Evolutionary conservation across 2,797 vertebrate species (phyloP).

Genomic region (Ctenopoma multispine): DNA sequence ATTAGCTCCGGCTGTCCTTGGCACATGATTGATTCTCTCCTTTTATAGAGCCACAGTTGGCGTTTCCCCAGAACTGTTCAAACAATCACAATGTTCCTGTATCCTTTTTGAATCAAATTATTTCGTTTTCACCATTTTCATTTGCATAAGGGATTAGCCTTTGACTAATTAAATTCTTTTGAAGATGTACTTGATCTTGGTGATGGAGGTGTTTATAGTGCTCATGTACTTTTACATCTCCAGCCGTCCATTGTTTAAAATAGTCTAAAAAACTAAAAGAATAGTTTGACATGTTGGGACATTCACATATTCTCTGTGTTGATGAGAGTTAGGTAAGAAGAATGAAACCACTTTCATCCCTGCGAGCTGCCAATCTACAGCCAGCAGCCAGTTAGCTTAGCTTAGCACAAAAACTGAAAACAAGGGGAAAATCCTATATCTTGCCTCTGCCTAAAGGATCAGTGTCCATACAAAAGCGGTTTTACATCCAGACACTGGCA

Average conservation of each 20-base stretch:
- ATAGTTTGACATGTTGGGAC: neutral
- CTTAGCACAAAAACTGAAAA: constrained; percentile 13
- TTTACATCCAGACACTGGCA: neutral
- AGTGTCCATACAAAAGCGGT: neutral
- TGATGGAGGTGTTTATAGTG: constrained; percentile 11
- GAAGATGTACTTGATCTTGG: constrained; percentile 11
- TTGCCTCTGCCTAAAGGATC: neutral
- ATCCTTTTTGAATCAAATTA: constrained; percentile 43
- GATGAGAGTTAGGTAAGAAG: neutral
- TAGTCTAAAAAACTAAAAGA: neutral
- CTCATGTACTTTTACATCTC: constrained; percentile 1
- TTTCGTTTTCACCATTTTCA: constrained; percentile 48
- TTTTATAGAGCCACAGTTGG: constrained; percentile 67
- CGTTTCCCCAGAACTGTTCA: constrained; percentile 69
- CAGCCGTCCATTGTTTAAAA: neutral
- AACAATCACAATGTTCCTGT: constrained; percentile 39
- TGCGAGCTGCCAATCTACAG: neutral
- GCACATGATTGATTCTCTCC: constrained; percentile 74
- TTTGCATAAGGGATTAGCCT: constrained; percentile 49
- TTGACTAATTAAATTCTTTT: constrained; percentile 35
- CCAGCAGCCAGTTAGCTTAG: constrained; percentile 1
- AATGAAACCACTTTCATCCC: neutral
- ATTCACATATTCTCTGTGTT: neutral
- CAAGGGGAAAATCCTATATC: neutral
- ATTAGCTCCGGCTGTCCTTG: constrained; percentile 80